Conservation (phyloP, 2,797 vertebrate genomes). For the Bradypodion ventrale region DNA sequence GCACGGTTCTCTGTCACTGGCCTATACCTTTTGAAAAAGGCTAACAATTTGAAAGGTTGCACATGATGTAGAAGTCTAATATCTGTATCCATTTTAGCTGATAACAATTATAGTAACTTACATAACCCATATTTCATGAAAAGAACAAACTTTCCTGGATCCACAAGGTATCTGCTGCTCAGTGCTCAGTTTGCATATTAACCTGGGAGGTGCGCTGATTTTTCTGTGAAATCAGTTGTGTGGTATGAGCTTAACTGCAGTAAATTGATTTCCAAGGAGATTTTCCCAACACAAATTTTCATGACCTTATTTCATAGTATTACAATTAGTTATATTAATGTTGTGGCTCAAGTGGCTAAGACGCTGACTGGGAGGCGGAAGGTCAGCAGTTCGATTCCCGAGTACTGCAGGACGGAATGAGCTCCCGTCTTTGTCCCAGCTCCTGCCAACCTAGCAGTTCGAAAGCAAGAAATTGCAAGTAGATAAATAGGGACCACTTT, state of each 20-base stretch:
- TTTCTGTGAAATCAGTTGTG: constrained; percentile 18
- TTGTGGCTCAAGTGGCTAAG: too few relatives aligned
- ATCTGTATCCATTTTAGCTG: background rate
- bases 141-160: background rate
- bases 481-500: too few relatives aligned
- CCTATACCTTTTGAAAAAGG: background rate
- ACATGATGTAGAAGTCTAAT: background rate
- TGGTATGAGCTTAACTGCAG: constrained; percentile 26
- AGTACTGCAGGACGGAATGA: too few relatives aligned
- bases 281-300: constrained; percentile 33
- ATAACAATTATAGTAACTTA: background rate
- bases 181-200: constrained; percentile 23
- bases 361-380: too few relatives aligned
- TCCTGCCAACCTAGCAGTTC: too few relatives aligned
- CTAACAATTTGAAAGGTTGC: background rate
- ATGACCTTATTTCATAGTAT: constrained; percentile 5
- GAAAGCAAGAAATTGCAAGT: too few relatives aligned
- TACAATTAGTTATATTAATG: constrained; percentile 24
- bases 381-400: too few relatives aligned
- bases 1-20: too few relatives aligned
- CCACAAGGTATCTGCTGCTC: background rate
- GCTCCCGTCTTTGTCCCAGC: too few relatives aligned
- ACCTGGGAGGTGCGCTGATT: constrained; percentile 19
- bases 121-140: background rate
- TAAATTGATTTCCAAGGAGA: constrained; percentile 24